A percentile compares a stretch with the other conserved stretches of the same genome.
Conservation (phyloP, 2,888 invertebrate species). For the Drosophila eohydei region DNA sequence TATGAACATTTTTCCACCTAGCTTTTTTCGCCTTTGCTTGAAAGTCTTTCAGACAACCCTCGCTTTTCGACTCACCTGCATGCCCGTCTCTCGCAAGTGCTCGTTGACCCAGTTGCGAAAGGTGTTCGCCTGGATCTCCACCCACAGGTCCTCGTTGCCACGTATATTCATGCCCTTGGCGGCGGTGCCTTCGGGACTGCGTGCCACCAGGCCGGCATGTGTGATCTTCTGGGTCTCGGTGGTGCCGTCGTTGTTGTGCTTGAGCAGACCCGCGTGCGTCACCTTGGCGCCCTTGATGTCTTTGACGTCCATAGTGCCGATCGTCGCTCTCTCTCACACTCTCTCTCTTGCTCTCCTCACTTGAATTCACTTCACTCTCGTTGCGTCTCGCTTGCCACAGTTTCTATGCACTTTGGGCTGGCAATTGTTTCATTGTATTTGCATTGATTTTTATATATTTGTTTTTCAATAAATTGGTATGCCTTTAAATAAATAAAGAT, state of each 20-base stretch:
- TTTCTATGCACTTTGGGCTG: conserved; percentile 35
- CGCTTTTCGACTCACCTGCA: conserved; percentile 86
- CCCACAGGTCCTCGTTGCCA: conserved; percentile 97
- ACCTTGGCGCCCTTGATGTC: conserved; percentile 86
- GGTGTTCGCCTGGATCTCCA: conserved; percentile 97
- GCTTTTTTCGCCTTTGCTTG: too few relatives aligned
- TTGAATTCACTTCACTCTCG: conserved; percentile 38
- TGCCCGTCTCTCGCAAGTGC: conserved; percentile 90
- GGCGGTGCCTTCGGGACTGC: conserved; percentile 97
- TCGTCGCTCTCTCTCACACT: conserved; percentile 22
- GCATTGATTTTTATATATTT: neutral
- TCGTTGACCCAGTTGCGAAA: conserved; percentile 99
- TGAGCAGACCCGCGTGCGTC: conserved; percentile 87
- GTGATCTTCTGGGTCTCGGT: conserved; percentile 88
- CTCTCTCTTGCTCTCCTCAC: conserved; percentile 19
- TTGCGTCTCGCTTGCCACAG: conserved; percentile 36
- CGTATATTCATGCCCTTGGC: conserved; percentile 98
- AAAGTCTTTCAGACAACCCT: neutral
- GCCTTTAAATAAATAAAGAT: conserved; percentile 23
- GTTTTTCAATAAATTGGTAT: neutral
- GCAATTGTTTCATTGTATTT: conserved; percentile 49
- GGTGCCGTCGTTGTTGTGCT: conserved; percentile 87
- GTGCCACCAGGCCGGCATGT: conserved; percentile 93
- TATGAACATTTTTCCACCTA: neutral
- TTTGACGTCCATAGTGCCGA: conserved; percentile 83